A percentile compares a stretch with the other conserved stretches of the same genome.
phyloP scores from a whole-genome alignment of 1,140 invertebrate genomes.

The Acromyrmex echinatior region DNA sequence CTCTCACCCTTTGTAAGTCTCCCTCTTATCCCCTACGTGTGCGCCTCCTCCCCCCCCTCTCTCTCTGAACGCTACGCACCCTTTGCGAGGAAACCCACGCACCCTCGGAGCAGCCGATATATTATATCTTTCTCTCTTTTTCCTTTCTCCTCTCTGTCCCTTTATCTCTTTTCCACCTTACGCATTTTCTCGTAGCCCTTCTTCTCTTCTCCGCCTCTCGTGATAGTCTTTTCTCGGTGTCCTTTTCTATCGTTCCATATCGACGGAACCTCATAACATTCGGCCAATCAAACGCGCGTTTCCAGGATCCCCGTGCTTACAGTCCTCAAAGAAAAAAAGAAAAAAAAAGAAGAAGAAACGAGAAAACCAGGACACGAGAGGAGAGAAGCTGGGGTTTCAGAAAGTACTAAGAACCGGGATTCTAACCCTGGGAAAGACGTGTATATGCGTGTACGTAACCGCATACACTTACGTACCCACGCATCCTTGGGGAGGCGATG shows the following conservation, averaged over 20 bases:
- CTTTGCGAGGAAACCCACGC: slow-evolving; percentile 78
- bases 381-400: slow-evolving; percentile 13
- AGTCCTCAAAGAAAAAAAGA: slow-evolving; percentile 64
- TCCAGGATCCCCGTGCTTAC: slow-evolving; percentile 31
- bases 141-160: not conserved
- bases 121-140: slow-evolving; percentile 4
- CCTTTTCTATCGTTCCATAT: slow-evolving; percentile 61
- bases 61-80: slow-evolving; percentile 74
- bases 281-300: slow-evolving; percentile 79
- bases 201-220: not conserved
- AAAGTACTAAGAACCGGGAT: slow-evolving; percentile 63
- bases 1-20: slow-evolving; percentile 61
- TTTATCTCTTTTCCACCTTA: slow-evolving; percentile 29
- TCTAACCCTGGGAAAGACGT: slow-evolving; percentile 53
- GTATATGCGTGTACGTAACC: not conserved
- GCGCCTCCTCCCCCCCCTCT: slow-evolving; percentile 54
- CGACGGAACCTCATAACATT: slow-evolving; percentile 75
- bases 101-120: slow-evolving; percentile 72
- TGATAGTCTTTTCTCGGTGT: slow-evolving; percentile 34
- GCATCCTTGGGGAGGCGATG: slow-evolving; percentile 14
- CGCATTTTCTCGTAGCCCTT: slow-evolving; percentile 25
- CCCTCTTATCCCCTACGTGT: slow-evolving; percentile 66
- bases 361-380: slow-evolving; percentile 66
- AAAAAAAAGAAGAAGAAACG: slow-evolving; percentile 55
- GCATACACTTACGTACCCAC: not conserved